Conservation (phyloP, 1,140 invertebrate genomes). For the Alviniconcha marisindica region DNA sequence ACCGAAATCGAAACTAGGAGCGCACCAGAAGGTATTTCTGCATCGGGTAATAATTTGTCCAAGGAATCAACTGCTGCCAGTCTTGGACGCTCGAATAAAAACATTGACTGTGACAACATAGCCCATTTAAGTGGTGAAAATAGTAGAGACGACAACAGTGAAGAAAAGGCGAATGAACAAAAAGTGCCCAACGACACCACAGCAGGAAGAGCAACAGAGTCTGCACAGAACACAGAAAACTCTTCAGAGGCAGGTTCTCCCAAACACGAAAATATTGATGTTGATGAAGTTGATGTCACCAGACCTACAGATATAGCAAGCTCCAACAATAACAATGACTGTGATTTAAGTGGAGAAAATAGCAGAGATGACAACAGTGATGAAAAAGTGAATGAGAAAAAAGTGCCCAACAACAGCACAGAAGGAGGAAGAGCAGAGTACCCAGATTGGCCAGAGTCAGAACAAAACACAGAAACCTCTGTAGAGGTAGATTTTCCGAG, state of each 20-base stretch:
- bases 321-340: too few relatives aligned
- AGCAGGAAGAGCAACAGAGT: too few relatives aligned
- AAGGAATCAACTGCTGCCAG: not conserved
- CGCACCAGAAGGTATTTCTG: not conserved
- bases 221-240: not conserved
- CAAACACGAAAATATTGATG: not conserved
- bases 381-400: too few relatives aligned
- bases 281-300: not conserved
- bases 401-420: too few relatives aligned
- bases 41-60: not conserved
- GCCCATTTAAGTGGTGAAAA: not conserved
- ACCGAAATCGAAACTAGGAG: constrained; percentile 21
- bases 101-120: too few relatives aligned
- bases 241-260: not conserved
- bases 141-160: not conserved
- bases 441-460: too few relatives aligned
- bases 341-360: not conserved
- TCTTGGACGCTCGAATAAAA: not conserved
- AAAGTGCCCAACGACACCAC: not conserved
- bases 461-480: not conserved
- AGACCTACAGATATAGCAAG: not conserved
- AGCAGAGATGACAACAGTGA: too few relatives aligned
- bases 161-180: not conserved
- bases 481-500: not conserved
- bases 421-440: too few relatives aligned